phyloP scores from a whole-genome alignment of 2,797 vertebrate genomes.

The Alauda arvensis region DNA sequence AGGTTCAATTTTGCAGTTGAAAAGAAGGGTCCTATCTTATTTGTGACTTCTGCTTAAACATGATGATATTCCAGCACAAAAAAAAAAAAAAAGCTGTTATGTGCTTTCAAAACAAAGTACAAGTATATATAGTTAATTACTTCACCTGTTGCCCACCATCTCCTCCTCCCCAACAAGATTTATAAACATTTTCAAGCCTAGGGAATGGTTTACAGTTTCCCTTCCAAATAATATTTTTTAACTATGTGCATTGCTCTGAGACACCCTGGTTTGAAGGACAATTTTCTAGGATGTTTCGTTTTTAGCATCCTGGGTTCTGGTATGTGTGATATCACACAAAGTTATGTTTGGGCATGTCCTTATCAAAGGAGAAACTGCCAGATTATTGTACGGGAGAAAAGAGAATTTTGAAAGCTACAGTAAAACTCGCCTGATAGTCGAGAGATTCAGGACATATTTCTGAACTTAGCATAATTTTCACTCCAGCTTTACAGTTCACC shows the following conservation, averaged over 20 bases:
- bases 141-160: not conserved
- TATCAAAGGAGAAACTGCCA: constrained; percentile 34
- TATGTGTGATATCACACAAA: constrained; percentile 25
- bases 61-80: not conserved
- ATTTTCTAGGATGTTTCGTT: constrained; percentile 5
- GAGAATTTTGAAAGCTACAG: constrained; percentile 30
- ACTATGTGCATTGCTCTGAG: not conserved
- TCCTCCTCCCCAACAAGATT: accelerated
- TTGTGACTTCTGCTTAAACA: not conserved
- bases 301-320: constrained; percentile 18
- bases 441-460: constrained; percentile 36
- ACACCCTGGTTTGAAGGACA: not conserved
- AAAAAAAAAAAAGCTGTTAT: not conserved
- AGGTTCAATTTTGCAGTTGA: not conserved
- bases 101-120: not conserved
- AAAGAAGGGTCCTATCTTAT: not conserved
- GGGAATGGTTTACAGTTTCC: not conserved
- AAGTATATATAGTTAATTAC: not conserved
- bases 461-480: constrained; percentile 49
- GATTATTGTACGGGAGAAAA: constrained; percentile 19
- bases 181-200: not conserved
- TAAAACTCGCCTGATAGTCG: constrained; percentile 28
- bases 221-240: not conserved
- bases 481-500: constrained; percentile 44
- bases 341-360: constrained; percentile 39